Conservation (phyloP, 2,113 vertebrate genomes). For the Dryoscopus gambensis region DNA sequence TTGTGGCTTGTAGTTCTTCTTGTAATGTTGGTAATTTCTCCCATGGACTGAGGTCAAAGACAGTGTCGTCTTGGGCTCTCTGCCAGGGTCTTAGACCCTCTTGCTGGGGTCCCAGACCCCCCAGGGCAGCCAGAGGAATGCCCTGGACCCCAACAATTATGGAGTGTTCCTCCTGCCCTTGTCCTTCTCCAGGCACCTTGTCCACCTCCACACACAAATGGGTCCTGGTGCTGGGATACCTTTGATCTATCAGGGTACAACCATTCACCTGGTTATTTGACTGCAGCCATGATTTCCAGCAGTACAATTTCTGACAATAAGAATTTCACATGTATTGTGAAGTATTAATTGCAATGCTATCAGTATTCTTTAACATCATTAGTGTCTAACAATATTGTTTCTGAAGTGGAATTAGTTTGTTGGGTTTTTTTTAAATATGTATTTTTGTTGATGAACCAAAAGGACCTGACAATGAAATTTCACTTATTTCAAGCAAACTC, state of each 20-base stretch:
- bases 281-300: background rate
- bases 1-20: too few species aligned
- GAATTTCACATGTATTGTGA: background rate
- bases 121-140: too few species aligned
- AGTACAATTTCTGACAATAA: background rate
- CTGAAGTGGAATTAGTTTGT: background rate
- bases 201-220: background rate
- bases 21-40: too few species aligned
- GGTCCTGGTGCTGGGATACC: background rate
- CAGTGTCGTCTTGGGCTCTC: too few species aligned
- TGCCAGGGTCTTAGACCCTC: too few species aligned
- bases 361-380: background rate
- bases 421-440: fast-evolving
- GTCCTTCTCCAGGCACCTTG: background rate
- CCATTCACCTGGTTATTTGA: background rate
- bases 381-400: background rate
- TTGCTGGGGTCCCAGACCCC: too few species aligned
- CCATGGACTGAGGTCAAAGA: too few species aligned
- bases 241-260: background rate
- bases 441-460: background rate
- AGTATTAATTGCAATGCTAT: background rate
- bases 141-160: too few species aligned
- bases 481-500: background rate
- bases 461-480: background rate
- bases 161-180: background rate